These are phyloP conservation scores for Andrena haemorrhoa DNA, from an alignment of 2,888 invertebrate species.

Conservation along the genomic window DNA sequence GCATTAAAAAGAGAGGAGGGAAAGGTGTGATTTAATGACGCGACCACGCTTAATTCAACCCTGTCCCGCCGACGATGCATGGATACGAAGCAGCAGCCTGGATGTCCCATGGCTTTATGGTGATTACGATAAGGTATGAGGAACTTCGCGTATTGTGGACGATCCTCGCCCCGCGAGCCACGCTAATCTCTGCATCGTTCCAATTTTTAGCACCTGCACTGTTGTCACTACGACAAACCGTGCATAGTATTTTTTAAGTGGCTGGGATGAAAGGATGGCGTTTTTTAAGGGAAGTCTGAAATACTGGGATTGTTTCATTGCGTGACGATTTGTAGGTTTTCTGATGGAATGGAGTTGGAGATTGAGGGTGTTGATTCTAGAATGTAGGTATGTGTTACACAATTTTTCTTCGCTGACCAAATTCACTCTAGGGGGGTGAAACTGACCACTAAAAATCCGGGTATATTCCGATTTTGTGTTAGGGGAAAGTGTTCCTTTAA, in stretches of 20 bases:
- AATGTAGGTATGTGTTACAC: no score
- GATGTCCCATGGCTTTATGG: conserved; percentile 3
- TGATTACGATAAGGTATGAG: conserved; percentile 2
- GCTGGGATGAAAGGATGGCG: neutral
- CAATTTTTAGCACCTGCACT: neutral
- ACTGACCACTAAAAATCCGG: no score
- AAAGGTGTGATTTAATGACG: conserved; percentile 27
- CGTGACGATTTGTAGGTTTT: no score
- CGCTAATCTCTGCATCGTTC: neutral
- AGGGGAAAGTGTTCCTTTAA: no score
- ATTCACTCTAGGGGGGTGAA: no score
- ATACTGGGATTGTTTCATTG: no score
- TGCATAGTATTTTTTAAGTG: neutral
- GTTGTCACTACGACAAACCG: no score
- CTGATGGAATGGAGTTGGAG: no score
- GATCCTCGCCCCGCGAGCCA: neutral
- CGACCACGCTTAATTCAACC: conserved; percentile 29
- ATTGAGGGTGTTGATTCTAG: no score
- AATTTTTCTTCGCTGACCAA: no score
- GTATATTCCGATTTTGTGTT: no score
- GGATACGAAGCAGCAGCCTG: conserved; percentile 5
- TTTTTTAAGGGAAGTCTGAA: no score
- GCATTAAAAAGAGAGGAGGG: neutral
- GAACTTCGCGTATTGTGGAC: neutral
- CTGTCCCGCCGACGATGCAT: neutral